A percentile compares a stretch with the other conserved stretches of the same genome.
Evolutionary conservation across 2,113 vertebrate species (phyloP).

Genomic region (Pogonocichla stellata): DNA sequence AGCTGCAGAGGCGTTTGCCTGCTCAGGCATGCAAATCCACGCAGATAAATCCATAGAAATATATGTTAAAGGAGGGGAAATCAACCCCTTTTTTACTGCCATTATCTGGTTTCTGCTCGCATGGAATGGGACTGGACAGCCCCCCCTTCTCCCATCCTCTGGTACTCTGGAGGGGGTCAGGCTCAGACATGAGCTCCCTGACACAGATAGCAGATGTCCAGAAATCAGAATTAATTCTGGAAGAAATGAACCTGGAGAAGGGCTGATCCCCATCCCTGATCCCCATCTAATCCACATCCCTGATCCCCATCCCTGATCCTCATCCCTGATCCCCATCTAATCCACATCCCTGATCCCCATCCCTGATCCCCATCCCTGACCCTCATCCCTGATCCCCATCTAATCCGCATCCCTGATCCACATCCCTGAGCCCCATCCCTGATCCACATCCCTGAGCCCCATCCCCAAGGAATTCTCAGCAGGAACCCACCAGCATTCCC

Average conservation of each 20-base stretch:
- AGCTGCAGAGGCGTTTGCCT: background rate
- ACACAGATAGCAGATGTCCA: background rate
- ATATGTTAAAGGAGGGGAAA: background rate
- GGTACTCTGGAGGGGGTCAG: fast-evolving
- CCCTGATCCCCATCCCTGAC: no score
- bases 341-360: background rate
- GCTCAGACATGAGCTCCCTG: background rate
- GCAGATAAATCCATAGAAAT: background rate
- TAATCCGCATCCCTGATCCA: no score
- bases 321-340: background rate
- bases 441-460: background rate
- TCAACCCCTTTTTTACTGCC: background rate
- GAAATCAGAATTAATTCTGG: background rate
- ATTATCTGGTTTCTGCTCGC: background rate
- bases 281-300: background rate
- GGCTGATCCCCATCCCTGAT: background rate
- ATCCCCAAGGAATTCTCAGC: background rate
- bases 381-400: background rate
- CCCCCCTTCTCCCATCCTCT: background rate
- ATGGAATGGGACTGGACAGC: fast-evolving
- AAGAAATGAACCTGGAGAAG: background rate
- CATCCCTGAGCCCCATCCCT: no score
- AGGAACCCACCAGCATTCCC: fast-evolving
- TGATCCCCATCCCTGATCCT: no score
- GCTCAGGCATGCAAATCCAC: background rate